Conservation (phyloP, 1,140 invertebrate species). For the Euwallacea similis region DNA sequence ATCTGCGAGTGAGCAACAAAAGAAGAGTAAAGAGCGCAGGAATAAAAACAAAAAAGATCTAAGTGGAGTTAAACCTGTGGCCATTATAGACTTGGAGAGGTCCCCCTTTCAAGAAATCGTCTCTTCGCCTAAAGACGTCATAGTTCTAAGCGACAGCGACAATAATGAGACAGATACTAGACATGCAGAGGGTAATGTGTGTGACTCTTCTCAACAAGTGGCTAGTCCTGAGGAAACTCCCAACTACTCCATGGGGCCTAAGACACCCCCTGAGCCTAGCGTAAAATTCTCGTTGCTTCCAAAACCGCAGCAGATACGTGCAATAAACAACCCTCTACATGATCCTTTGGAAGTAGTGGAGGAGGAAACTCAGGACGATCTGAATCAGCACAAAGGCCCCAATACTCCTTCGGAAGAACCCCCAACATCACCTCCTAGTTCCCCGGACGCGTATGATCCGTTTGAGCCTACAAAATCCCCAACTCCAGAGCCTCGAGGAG, state of each 20-base stretch:
- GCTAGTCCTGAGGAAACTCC: conserved; percentile 46
- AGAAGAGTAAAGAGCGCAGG: conserved; percentile 52
- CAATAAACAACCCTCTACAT: conserved; percentile 64
- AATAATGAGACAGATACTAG: conserved; percentile 58
- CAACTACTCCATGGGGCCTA: conserved; percentile 61
- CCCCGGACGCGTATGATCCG: conserved; percentile 81
- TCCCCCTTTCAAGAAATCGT: conserved; percentile 81
- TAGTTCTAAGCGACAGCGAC: conserved; percentile 80
- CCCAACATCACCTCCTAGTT: conserved; percentile 63
- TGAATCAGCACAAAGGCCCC: conserved; percentile 56
- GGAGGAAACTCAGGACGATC: conserved; percentile 56
- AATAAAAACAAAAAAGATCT: conserved; percentile 49
- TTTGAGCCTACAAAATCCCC: conserved; percentile 81
- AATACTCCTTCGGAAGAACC: conserved; percentile 69
- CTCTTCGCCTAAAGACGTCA: conserved; percentile 76
- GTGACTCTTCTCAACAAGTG: conserved; percentile 49
- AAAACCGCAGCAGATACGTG: conserved; percentile 62
- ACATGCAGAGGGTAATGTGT: conserved; percentile 35
- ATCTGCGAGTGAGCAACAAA: conserved; percentile 58
- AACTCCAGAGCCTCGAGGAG: conserved; percentile 54
- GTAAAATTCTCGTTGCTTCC: conserved; percentile 68
- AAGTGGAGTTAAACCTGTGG: conserved; percentile 70
- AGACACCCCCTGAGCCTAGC: conserved; percentile 74
- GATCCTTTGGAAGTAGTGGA: conserved; percentile 57
- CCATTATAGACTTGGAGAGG: conserved; percentile 79